Conservation (phyloP, 1,140 invertebrate species). For the Acromyrmex heyeri region DNA sequence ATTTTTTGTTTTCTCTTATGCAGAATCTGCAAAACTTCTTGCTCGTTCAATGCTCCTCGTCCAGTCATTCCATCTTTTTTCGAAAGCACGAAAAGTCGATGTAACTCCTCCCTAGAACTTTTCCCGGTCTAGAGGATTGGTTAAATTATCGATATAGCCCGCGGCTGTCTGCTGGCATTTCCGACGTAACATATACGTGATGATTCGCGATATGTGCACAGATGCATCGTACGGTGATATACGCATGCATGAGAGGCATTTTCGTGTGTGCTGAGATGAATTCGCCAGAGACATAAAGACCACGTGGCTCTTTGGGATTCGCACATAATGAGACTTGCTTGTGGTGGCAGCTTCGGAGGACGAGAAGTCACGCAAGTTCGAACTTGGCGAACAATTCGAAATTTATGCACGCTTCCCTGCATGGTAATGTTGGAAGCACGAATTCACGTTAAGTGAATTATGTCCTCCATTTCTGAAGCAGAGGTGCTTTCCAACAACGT, state of each 20-base stretch:
- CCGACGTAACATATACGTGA: not conserved
- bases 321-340: constrained; percentile 72
- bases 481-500: not conserved
- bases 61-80: not conserved
- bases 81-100: not conserved
- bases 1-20: not conserved
- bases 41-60: not conserved
- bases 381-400: constrained; percentile 37
- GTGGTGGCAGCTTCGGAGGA: constrained; percentile 25
- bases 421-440: constrained; percentile 29
- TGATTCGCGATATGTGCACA: not conserved
- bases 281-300: constrained; percentile 63
- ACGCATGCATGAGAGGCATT: not conserved
- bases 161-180: constrained; percentile 32
- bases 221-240: not conserved
- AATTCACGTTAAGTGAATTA: constrained; percentile 42
- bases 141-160: constrained; percentile 70
- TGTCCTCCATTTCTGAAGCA: constrained; percentile 23
- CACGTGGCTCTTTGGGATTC: constrained; percentile 59
- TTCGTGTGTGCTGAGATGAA: not conserved
- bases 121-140: constrained; percentile 56
- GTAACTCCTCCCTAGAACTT: constrained; percentile 18
- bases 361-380: constrained; percentile 53
- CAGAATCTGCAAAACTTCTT: constrained; percentile 35
- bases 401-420: constrained; percentile 34